Evolutionary conservation across 2,888 invertebrate genomes (phyloP).

Genomic region (Metacarcinus magister): DNA sequence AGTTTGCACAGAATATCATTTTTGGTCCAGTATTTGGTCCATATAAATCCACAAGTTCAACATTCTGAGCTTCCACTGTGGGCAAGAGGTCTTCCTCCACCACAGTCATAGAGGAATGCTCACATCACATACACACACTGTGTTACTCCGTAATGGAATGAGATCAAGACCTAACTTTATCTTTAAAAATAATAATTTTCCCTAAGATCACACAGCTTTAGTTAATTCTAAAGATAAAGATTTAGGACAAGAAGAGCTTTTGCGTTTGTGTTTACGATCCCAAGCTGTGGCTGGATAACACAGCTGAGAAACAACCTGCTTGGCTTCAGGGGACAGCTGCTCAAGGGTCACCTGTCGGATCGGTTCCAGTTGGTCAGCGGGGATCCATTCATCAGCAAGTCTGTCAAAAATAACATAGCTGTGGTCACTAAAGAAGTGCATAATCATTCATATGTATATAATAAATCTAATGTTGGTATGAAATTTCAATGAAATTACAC

Average conservation of each 20-base stretch:
- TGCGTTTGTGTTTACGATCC: constrained; percentile 78
- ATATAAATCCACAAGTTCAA: constrained; percentile 72
- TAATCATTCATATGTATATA: not conserved
- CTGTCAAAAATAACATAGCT: constrained; percentile 45
- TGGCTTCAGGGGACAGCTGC: constrained; percentile 74
- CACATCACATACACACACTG: constrained; percentile 77
- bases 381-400: constrained; percentile 75
- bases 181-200: constrained; percentile 73
- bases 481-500: not conserved
- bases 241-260: constrained; percentile 77
- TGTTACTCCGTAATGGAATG: constrained; percentile 80
- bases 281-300: constrained; percentile 69
- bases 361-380: constrained; percentile 65
- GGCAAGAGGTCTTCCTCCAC: constrained; percentile 67
- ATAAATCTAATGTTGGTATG: not conserved
- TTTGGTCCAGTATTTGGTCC: constrained; percentile 81
- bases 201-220: constrained; percentile 79
- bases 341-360: constrained; percentile 68
- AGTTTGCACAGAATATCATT: constrained; percentile 79
- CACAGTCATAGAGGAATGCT: constrained; percentile 68
- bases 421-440: constrained; percentile 6
- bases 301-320: constrained; percentile 72
- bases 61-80: constrained; percentile 78
- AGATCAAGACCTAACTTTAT: constrained; percentile 80
- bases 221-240: constrained; percentile 76